Conservation (phyloP, 1,140 invertebrate species). For the Neodiprion pinetum region DNA sequence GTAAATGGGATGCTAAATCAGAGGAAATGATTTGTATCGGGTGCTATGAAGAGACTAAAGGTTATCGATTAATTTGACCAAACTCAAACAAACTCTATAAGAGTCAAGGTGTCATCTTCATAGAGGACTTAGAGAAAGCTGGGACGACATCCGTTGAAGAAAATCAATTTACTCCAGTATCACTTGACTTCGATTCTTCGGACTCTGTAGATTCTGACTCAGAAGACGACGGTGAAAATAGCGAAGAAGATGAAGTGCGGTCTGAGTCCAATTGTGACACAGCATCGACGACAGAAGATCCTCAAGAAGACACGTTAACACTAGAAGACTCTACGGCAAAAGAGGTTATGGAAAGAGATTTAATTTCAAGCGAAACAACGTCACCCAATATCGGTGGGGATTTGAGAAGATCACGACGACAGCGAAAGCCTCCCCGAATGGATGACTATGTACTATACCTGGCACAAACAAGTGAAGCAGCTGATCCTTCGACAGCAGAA, state of each 20-base stretch:
- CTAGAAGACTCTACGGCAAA: neutral
- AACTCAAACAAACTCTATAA: conserved; percentile 30
- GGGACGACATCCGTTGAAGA: neutral
- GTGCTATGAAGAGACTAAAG: conserved; percentile 47
- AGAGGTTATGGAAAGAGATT: neutral
- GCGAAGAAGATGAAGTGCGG: neutral
- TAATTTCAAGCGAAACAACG: neutral
- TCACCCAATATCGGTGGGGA: neutral
- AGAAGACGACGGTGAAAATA: neutral
- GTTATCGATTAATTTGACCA: conserved; percentile 45
- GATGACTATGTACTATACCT: neutral
- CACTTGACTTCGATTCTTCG: neutral
- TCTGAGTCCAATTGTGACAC: neutral
- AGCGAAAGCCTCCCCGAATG: neutral
- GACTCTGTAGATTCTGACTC: neutral
- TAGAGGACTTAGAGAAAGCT: conserved; percentile 28
- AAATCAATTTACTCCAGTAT: neutral
- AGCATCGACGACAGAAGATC: neutral
- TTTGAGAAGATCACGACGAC: neutral
- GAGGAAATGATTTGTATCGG: conserved; percentile 50
- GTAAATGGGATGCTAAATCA: conserved; percentile 49
- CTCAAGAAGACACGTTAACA: neutral
- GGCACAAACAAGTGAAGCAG: neutral
- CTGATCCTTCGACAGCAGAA: neutral
- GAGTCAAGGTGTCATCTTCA: conserved; percentile 41